Conservation (phyloP, 2,113 vertebrate species). For the Eolophus roseicapilla region DNA sequence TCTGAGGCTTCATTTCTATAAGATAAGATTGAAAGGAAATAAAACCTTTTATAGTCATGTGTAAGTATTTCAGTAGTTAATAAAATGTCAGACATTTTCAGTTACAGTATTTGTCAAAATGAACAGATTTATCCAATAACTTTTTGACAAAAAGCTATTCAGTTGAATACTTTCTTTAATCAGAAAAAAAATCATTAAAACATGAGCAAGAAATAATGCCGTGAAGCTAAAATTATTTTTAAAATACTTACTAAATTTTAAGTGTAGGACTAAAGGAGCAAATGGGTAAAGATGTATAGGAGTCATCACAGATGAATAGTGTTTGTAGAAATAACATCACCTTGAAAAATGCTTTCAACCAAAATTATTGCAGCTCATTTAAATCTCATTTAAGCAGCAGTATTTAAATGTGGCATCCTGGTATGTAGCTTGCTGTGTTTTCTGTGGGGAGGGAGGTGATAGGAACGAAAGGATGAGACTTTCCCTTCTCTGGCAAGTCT, state of each 20-base stretch:
- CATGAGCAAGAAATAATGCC: background rate
- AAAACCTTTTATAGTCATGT: background rate
- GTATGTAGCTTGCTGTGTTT: background rate
- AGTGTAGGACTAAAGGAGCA: background rate
- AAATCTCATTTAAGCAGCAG: background rate
- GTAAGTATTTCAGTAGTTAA: background rate
- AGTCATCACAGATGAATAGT: background rate
- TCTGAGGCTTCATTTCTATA: background rate
- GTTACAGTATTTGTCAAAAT: background rate
- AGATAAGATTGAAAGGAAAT: background rate
- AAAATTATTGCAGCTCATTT: background rate
- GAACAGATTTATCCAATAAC: background rate
- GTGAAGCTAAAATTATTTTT: background rate
- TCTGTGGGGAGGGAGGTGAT: background rate
- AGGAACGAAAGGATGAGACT: background rate
- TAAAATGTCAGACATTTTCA: background rate
- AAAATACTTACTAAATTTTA: background rate
- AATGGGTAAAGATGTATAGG: background rate
- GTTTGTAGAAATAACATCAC: background rate
- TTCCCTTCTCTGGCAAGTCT: constrained; percentile 16
- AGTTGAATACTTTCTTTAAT: background rate
- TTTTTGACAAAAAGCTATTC: background rate
- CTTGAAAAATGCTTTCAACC: background rate
- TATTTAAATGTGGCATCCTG: background rate
- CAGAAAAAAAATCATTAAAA: background rate